Conservation (phyloP, 1,140 invertebrate genomes). For the Aphidius ervi region DNA sequence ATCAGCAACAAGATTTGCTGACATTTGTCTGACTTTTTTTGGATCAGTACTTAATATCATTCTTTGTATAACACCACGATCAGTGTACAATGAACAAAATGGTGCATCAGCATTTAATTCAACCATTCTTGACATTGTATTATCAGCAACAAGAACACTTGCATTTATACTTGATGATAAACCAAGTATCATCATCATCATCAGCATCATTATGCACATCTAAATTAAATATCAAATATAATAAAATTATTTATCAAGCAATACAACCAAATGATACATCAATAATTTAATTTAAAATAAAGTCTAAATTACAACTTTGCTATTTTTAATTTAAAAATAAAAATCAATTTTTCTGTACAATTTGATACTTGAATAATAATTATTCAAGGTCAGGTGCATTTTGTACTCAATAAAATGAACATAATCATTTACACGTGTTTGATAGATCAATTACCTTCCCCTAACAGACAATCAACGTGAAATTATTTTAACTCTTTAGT, state of each 20-base stretch:
- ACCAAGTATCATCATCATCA: constrained; percentile 29
- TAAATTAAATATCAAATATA: constrained; percentile 22
- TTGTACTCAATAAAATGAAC: too few relatives aligned
- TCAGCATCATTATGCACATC: constrained; percentile 19
- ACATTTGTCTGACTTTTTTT: constrained; percentile 58
- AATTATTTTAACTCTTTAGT: too few relatives aligned
- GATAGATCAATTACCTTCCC: too few relatives aligned
- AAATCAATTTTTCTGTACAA: too few relatives aligned
- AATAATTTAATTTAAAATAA: background rate
- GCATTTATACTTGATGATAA: constrained; percentile 19
- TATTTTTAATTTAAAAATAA: too few relatives aligned
- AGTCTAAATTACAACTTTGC: too few relatives aligned
- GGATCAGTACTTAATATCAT: constrained; percentile 60
- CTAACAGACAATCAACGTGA: too few relatives aligned
- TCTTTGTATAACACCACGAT: constrained; percentile 59
- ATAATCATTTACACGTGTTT: too few relatives aligned
- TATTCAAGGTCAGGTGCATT: too few relatives aligned
- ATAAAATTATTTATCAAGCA: background rate
- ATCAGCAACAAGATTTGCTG: constrained; percentile 57
- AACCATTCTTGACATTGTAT: constrained; percentile 63
- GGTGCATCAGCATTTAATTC: constrained; percentile 58
- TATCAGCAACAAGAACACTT: constrained; percentile 59
- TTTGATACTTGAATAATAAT: too few relatives aligned
- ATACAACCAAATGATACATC: too few relatives aligned
- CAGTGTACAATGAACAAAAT: constrained; percentile 59